Evolutionary conservation across 2,797 vertebrate species (phyloP), one percentile per base, ranked within the genome.

Genomic region (Crossoptilon crossoptilon): DNA sequence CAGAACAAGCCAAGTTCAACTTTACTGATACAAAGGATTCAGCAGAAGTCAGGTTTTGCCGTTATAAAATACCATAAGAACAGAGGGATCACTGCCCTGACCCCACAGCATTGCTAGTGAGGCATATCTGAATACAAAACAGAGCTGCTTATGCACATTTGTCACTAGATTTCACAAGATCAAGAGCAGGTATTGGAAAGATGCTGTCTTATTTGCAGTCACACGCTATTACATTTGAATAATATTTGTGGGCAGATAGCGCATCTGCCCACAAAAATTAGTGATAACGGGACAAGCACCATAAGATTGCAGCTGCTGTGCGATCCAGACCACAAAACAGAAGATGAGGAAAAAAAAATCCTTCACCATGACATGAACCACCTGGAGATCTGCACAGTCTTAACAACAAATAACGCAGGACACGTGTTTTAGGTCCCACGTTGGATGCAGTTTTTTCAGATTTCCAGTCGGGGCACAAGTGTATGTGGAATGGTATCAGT

Each of bases 71-170:
- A 37, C 43, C 39, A 26, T 46, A 56, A 70, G 78, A 87, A 23
- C 14, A n/a, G 29, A 13, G 19, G 22, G 29, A 48, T 44, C 26
- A 31, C n/a, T 33, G 18, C 11, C 10, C 6, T 49, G 19, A 55
- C 12, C 21, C n/a, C 8, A 23, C 14, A 64, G 24, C 10, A 17
- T 2, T 5, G 14, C n/a, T 35, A 66, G 19, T 6, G n/a, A 80
- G 26, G 72, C 7, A 43, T 9, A 15, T 6, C 10, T 35, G 17
- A 90, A 17, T 1, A 59, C 29, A 82, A 74, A 64, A 11, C 27
- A 69, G 55, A 77, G 43, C 21, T 0, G 1, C 27, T 55, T 63
- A 37, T 21, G 29, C 31, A 37, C 0, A 1, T 31, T 37, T 14
- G 33, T 53, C 55, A 58, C 18, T 29, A 68, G 62, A 60, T 48